Conservation (phyloP, 2,113 vertebrate species). For the Zeus faber region DNA sequence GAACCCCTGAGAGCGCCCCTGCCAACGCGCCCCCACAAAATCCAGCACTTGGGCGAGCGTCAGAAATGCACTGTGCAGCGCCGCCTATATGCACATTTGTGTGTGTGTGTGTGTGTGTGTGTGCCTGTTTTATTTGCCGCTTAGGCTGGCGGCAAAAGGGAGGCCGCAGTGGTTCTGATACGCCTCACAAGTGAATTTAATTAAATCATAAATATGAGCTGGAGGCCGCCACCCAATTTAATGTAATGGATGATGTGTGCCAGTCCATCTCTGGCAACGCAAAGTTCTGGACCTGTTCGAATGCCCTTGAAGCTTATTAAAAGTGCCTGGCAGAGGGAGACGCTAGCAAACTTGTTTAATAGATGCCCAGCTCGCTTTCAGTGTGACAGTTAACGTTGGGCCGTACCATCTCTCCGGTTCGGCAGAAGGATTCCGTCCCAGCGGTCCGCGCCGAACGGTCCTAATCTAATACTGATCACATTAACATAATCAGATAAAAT, state of each 20-base stretch:
- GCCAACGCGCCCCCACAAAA: constrained; percentile 70
- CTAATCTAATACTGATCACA: constrained; percentile 21
- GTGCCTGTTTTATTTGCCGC: constrained; percentile 39
- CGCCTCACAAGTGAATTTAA: constrained; percentile 80
- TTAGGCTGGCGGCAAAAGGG: constrained; percentile 71
- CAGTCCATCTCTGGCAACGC: constrained; percentile 77
- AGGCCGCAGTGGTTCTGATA: constrained; percentile 73
- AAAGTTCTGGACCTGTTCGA: constrained; percentile 74
- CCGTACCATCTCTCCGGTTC: constrained; percentile 51
- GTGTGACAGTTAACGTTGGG: constrained; percentile 71
- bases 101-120: constrained; percentile 4
- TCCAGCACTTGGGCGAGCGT: constrained; percentile 71
- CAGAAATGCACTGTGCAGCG: constrained; percentile 54
- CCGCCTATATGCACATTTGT: constrained; percentile 27
- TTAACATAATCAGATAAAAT: constrained; percentile 28
- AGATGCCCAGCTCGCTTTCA: constrained; percentile 72
- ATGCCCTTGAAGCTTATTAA: constrained; percentile 84
- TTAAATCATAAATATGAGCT: constrained; percentile 83
- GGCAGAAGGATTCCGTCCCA: constrained; percentile 37
- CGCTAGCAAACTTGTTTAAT: constrained; percentile 74
- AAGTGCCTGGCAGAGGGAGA: constrained; percentile 74
- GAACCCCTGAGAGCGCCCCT: constrained; percentile 67
- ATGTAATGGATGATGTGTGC: constrained; percentile 80
- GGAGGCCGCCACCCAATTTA: constrained; percentile 81
- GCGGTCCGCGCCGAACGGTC: constrained; percentile 15